phyloP scores from a whole-genome alignment of 2,797 vertebrate species.

The Bucorvus abyssinicus region DNA sequence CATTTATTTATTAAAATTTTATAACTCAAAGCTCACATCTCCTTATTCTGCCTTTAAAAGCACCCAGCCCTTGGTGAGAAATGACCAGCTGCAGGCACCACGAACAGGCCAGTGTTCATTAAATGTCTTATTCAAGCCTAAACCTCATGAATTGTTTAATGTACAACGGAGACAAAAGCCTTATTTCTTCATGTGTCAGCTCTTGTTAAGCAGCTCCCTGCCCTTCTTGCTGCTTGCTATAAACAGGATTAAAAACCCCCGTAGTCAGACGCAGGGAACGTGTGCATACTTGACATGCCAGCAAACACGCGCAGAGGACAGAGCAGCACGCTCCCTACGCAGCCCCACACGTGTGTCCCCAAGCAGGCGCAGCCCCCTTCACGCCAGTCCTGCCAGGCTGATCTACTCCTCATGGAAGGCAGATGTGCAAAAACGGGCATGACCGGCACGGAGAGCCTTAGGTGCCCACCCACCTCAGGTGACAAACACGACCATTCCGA shows the following conservation, averaged over 20 bases:
- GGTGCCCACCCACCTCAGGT: fast-evolving
- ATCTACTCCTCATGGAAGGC: background rate
- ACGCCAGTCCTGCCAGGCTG: background rate
- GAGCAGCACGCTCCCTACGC: background rate
- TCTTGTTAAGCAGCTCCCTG: conserved; percentile 71
- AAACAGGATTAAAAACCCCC: conserved; percentile 72
- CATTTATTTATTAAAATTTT: conserved; percentile 67
- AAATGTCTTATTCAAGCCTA: conserved; percentile 74
- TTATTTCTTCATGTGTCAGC: conserved; percentile 76
- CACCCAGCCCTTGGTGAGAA: conserved; percentile 70
- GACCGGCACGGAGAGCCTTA: background rate
- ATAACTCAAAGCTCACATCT: conserved; percentile 45
- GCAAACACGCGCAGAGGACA: background rate
- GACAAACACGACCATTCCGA: background rate
- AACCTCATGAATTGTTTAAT: conserved; percentile 82
- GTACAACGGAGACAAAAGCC: conserved; percentile 74
- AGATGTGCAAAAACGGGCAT: background rate
- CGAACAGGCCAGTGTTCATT: conserved; percentile 73
- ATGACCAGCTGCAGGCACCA: conserved; percentile 73
- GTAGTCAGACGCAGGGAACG: background rate
- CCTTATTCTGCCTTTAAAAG: conserved; percentile 57
- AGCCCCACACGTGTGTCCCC: fast-evolving
- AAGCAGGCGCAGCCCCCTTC: fast-evolving
- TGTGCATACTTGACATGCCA: background rate
- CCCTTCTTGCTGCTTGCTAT: conserved; percentile 69